Conservation (phyloP, 2,113 vertebrate genomes). For the Cryptoleucopteryx plumbea region DNA sequence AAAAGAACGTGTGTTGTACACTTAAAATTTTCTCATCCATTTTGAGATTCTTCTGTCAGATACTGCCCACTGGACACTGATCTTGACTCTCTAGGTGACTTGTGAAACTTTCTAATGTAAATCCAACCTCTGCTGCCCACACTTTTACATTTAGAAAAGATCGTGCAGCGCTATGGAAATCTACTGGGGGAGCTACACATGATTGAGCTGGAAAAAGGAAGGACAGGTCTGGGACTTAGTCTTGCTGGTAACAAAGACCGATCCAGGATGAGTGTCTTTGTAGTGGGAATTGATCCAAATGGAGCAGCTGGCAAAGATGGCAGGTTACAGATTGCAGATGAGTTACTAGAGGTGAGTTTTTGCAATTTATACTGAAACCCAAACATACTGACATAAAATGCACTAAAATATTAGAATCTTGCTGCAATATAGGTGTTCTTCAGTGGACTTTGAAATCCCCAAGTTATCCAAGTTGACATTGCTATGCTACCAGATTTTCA, state of each 20-base stretch:
- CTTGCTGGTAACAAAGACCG: slow-evolving; percentile 96
- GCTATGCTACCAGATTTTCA: background rate
- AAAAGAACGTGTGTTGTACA: background rate
- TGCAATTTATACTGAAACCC: background rate
- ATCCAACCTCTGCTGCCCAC: background rate
- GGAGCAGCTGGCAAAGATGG: slow-evolving; percentile 93
- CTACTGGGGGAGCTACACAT: slow-evolving; percentile 86
- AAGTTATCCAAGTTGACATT: background rate
- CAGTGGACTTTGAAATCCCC: background rate
- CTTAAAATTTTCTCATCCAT: background rate
- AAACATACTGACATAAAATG: background rate
- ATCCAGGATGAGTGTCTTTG: slow-evolving; percentile 94
- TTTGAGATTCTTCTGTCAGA: background rate
- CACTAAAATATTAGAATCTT: background rate
- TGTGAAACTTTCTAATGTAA: background rate
- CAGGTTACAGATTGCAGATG: slow-evolving; percentile 89
- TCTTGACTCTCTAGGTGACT: background rate
- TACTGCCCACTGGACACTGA: background rate
- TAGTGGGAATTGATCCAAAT: slow-evolving; percentile 93
- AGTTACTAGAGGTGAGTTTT: slow-evolving; percentile 90
- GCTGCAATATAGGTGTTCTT: background rate
- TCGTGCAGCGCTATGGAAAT: slow-evolving; percentile 85
- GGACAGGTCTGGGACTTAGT: slow-evolving; percentile 91
- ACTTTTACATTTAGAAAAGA: slow-evolving; percentile 75
- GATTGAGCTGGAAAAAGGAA: slow-evolving; percentile 95